Evolutionary conservation across 2,797 vertebrate species (phyloP).

Genomic region (Halcyon leucocephala): DNA sequence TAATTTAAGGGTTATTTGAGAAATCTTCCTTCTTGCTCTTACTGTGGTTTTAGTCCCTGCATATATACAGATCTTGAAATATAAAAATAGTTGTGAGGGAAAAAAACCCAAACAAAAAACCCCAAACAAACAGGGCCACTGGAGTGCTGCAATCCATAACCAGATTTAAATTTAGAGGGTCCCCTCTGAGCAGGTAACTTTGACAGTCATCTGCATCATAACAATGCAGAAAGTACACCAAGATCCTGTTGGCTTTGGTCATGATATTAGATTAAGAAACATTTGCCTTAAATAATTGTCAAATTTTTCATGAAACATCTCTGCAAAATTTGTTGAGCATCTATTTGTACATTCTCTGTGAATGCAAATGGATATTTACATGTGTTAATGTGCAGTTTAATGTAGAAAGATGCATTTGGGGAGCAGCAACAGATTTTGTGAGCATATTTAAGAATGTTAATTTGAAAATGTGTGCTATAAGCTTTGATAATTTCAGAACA

Average conservation of each 20-base stretch:
- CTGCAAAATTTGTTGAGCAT: background rate
- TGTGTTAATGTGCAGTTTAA: constrained; percentile 5
- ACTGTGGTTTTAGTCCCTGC: background rate
- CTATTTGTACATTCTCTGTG: constrained; percentile 20
- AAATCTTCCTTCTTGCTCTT: background rate
- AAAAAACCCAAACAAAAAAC: too few relatives aligned
- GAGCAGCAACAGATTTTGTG: constrained; percentile 52
- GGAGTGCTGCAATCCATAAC: background rate
- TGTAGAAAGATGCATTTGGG: constrained; percentile 26
- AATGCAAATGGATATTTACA: constrained; percentile 22
- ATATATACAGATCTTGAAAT: background rate
- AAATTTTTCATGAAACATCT: background rate
- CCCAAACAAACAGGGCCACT: background rate
- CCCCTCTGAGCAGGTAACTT: background rate
- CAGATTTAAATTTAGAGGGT: background rate
- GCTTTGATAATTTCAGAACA: constrained; percentile 48
- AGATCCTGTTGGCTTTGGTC: background rate
- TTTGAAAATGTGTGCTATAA: constrained; percentile 59
- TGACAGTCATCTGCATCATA: background rate
- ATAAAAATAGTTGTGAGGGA: background rate
- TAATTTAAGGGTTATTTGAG: background rate
- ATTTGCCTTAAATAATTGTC: background rate
- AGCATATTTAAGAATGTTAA: constrained; percentile 61
- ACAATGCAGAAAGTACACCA: background rate
- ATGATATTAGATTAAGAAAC: background rate